Base-by-base conservation (phyloP, 2,888 invertebrate genomes). In the Ommatoiulus sabulosus region DNA sequence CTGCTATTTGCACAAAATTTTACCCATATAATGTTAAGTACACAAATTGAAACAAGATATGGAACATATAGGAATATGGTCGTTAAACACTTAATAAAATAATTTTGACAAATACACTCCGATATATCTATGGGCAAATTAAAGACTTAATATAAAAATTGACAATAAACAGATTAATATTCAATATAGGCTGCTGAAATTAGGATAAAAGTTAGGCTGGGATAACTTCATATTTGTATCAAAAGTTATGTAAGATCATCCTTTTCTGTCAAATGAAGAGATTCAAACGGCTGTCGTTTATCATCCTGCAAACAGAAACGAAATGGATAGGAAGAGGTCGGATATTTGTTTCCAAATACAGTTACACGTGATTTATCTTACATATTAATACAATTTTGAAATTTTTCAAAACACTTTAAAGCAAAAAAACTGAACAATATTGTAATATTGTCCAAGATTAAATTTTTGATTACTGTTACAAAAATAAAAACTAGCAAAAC, bases 201-300 rank as follows among this genome's bases (percentile, higher is more conserved):
- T 8, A 72, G 72, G 72, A 72, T 24, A 72, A 72, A 72, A 63
- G 24, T 72, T 24, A 72, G 72, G 72, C 72, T 72, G 72, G 72
- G 72, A 72, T 72, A 72, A 72, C 72, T 72, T 72, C 72, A 24
- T 72, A 72, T 72, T 72, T 72, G 72, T 72, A 72, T 24, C 20
- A 72, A 72, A 87, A 87, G 52, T 52, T 84, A 88, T 46, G 88
- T 80, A 44, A 85, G 44, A 85, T 88, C 80, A 48, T 88, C 88
- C 88, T 72, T 88, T 48, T 88, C 88, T 48, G 88, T 84, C 80
- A 88, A 84, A 88, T 88, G 88, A 84, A 84, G 88, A 44, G 84
- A 88, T 52, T 88, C 88, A 85, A 88, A 88, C 15, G 88, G 88
- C 84, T 88, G 88, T 48, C 43, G 80, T 48, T 35, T 84, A 48